Evolutionary conservation across 2,113 vertebrate species (phyloP), one percentile per base, ranked within the genome.

Genomic region (Siphamia tubifer): DNA sequence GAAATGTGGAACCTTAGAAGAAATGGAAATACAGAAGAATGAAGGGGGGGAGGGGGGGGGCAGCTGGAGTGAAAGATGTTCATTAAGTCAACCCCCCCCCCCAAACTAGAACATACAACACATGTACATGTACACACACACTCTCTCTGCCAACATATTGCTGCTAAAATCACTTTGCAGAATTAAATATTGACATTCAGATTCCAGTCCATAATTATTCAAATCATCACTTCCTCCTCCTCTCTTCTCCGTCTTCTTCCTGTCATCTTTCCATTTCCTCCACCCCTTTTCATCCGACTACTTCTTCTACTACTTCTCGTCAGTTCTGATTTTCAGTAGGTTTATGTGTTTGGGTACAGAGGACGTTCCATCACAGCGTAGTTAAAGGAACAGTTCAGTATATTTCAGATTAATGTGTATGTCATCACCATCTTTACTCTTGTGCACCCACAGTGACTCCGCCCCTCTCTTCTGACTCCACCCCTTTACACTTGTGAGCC

Each of bases 21-120:
- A 23, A 56, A 52, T 61, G 48, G 68, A 48, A 52, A 42, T 13
- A 5, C 7, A 19, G 64, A 54, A 68, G 61, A 60, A 84, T 78
- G 66, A 80, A 77, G 72, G 68, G 69, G 58, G 71, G 10, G 1
- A 43, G 42, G 57, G 65, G 81, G 75, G 83, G 65, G 78, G 35
- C 56, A 79, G 74, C 68, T 62, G 56, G 58, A 70, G 57, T 68
- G 68, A 74, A 77, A 75, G 43, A 63, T 83, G 75, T 39, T 82
- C 66, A 77, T 84, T 81, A 82, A 68, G 47, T 44, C 17, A 54
- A 53, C 69, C 68, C 55, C 38, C 51, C 68, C 76, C 80, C 73
- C 68, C 40, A n/a, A n/a, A n/a, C n/a, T n/a, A n/a, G n/a, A n/a
- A 36, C 32, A 3, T 27, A 42, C 25, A 58, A 43, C 12, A 25